Base-by-base conservation (phyloP, 1,140 invertebrate species). In the Neuroterus valhalla region DNA sequence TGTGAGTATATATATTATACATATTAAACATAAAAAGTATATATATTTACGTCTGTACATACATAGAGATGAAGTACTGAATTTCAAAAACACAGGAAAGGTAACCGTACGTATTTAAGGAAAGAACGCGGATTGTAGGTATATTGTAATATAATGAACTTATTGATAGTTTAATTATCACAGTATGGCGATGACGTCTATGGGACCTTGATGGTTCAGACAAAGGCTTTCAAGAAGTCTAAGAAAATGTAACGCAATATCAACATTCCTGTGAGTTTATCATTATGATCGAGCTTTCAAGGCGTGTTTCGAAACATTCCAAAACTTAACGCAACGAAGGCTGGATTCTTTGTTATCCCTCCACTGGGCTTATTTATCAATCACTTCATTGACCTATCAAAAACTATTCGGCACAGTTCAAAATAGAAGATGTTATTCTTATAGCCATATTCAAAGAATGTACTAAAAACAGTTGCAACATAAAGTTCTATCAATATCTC, bases 131-230 rank as follows among this genome's bases (percentile, higher is more conserved):
- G 71, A 82, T 70, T 83, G 81, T 83, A 83, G 76, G 72, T 83
- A 84, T 82, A 83, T 79, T 83, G 81, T 83, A 84, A 78, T 82
- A 83, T 83, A 83, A 81, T 71, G 74, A 45, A 70, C 8, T 38
- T 55, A 79, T 72, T 72, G 21, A 68, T 38, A 67, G 72, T 75
- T 66, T 72, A 68, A 71, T 71, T 48, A 76, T 76, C 74, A 42
- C 72, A 70, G 66, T 21, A 45, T 71, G 42, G 46, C 68, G 66
- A 14, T 42, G 15, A 45, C 68, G 42, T 42, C 68, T 48, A 14
- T 42, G 15, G 23, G 15, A 38, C 17, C 21, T 50, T 45, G 42
- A 14, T 23, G 46, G 31, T 38, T 21, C 26, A 48, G 21, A 23
- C 26, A 42, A 43, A 23, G 26, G 14, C 15, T 10, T 70, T 38